Conservation (phyloP, 2,888 invertebrate genomes). For the Harpalus rufipes region DNA sequence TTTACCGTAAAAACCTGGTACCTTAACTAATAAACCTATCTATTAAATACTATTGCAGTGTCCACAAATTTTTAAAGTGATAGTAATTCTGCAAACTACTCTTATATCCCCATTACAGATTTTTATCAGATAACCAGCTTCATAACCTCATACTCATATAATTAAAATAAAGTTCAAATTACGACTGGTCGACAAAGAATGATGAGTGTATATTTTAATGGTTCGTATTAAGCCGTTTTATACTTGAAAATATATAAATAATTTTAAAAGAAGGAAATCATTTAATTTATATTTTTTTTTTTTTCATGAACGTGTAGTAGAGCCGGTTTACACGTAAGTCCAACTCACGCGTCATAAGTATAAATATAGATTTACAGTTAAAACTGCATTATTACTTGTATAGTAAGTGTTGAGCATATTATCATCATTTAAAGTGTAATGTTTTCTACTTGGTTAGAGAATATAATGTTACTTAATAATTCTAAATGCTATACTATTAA, state of each 20-base stretch:
- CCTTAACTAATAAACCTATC: too few relatives aligned
- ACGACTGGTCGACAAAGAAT: too few relatives aligned
- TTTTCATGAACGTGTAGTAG: background rate
- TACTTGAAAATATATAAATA: background rate
- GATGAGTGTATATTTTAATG: too few relatives aligned
- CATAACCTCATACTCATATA: too few relatives aligned
- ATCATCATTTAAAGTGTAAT: constrained; percentile 18
- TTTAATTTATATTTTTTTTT: background rate
- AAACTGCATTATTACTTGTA: constrained; percentile 37
- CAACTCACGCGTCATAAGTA: constrained; percentile 15
- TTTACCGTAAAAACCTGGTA: too few relatives aligned
- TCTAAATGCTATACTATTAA: constrained; percentile 32
- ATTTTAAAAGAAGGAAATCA: background rate
- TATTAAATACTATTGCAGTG: too few relatives aligned
- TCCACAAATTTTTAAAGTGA: too few relatives aligned
- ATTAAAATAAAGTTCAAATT: too few relatives aligned
- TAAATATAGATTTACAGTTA: constrained; percentile 55
- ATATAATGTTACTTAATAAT: constrained; percentile 27
- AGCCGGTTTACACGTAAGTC: constrained; percentile 8
- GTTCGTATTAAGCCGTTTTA: too few relatives aligned
- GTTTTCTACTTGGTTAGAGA: constrained; percentile 29
- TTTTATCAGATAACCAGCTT: too few relatives aligned
- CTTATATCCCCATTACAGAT: too few relatives aligned
- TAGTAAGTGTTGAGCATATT: constrained; percentile 37
- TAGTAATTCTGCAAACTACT: too few relatives aligned